Evolutionary conservation across 2,797 vertebrate species (phyloP), one percentile per base, ranked within the genome.

Genomic region (Periophthalmus magnuspinnatus): DNA sequence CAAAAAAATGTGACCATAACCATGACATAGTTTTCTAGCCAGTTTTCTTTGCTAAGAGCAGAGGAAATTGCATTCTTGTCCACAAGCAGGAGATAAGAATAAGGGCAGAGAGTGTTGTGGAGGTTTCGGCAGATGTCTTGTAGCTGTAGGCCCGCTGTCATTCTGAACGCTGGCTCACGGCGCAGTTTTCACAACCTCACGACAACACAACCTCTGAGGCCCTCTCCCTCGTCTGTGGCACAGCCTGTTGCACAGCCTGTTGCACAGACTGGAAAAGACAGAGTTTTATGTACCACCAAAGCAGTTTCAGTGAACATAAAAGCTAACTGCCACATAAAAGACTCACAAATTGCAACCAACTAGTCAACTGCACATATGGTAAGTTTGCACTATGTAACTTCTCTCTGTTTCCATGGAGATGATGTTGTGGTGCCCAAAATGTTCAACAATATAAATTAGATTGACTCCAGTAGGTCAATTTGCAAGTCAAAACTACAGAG

Each of bases 41-140:
- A 90, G 88, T 86, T 90, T 73, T 85, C 78, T 85, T 86, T 76
- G 76, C 57, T 21, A 11, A 24, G 47, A 68, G 33, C 28, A 17
- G 22, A 45, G 75, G 48, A 69, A 82, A 68, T 36, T 66, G 13
- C 45, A 69, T 72, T 77, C 65, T 41, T 32, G 64, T 75, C 63
- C 33, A 36, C 54, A 79, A 70, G 77, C 66, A 87, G 79, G 64
- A 69, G 68, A 82, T 77, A 68, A 65, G 36, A 14, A 65, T 45
- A 36, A 38, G 70, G 63, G 67, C 63, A 60, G 72, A 75, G 54
- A 5, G 0, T 33, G 41, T 22, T 70, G 61, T 68, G 58, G 71
- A n/a, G 57, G 68, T 57, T 56, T 79, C 78, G 82, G 79, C 85
- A 83, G 81, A 72, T 16, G 1, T 28, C 34, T 14, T 73, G 59